phyloP scores from a whole-genome alignment of 2,113 vertebrate genomes.

The Australoheros scitulus region DNA sequence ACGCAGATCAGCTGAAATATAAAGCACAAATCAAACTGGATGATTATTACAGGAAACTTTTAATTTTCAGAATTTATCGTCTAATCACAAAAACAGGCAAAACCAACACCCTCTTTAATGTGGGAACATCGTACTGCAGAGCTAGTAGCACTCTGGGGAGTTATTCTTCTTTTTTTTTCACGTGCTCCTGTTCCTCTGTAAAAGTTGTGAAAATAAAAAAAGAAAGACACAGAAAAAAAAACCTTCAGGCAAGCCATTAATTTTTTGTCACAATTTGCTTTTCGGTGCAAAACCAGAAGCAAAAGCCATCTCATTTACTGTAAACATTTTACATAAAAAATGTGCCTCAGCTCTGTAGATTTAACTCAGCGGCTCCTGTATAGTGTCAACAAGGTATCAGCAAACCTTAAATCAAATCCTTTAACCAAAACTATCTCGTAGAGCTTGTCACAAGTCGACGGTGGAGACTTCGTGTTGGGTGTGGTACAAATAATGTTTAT shows the following conservation, averaged over 20 bases:
- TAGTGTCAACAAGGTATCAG: not conserved
- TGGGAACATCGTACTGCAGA: not conserved
- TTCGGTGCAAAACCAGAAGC: constrained; percentile 27
- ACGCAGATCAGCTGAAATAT: constrained; percentile 35
- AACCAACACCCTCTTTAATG: not conserved
- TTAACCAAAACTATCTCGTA: not conserved
- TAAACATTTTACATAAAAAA: constrained; percentile 27
- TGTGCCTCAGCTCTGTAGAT: constrained; percentile 31
- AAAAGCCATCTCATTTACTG: constrained; percentile 41
- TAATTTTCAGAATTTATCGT: constrained; percentile 32
- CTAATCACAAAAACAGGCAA: not conserved
- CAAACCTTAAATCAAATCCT: not conserved
- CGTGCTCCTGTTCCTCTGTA: constrained; percentile 28
- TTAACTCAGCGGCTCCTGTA: not conserved
- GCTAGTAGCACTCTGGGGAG: constrained; percentile 29
- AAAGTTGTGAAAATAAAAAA: constrained; percentile 7
- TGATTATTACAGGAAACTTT: constrained; percentile 37
- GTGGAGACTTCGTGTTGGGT: not conserved
- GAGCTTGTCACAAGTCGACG: not conserved
- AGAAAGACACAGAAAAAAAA: constrained; percentile 31
- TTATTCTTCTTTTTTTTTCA: constrained; percentile 9
- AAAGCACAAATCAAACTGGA: constrained; percentile 42
- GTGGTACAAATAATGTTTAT: not conserved
- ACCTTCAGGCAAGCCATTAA: constrained; percentile 52
- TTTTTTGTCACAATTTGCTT: constrained; percentile 54